Conservation (phyloP, 2,113 vertebrate genomes). For the Nothobranchius furzeri region DNA sequence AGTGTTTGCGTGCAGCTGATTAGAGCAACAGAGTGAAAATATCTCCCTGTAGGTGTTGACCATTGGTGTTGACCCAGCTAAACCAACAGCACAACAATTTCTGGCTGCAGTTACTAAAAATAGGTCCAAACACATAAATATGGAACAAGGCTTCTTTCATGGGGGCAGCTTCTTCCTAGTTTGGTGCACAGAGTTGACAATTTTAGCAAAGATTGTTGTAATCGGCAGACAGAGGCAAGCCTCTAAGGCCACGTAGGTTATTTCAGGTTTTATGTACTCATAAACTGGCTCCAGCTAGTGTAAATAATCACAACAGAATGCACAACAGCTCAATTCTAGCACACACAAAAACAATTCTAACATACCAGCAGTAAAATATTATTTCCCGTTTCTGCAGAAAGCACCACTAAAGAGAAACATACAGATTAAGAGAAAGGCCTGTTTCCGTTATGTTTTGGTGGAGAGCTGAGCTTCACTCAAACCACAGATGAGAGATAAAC, state of each 20-base stretch:
- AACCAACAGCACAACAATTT: constrained; percentile 63
- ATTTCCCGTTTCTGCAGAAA: no score
- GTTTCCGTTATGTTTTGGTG: no score
- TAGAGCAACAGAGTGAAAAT: constrained; percentile 59
- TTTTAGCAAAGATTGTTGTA: constrained; percentile 54
- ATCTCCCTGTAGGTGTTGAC: constrained; percentile 37
- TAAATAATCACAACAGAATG: no score
- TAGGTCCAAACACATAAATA: constrained; percentile 75
- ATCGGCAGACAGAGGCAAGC: constrained; percentile 15
- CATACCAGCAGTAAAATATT: no score
- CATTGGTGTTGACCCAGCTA: constrained; percentile 46
- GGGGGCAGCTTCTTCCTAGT: constrained; percentile 42
- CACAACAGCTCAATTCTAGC: no score
- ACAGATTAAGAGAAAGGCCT: no score
- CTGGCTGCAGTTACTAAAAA: constrained; percentile 62
- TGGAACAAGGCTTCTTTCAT: constrained; percentile 60
- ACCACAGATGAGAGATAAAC: no score
- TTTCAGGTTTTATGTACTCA: not conserved
- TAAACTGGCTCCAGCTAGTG: not conserved
- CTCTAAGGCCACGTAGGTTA: constrained; percentile 3
- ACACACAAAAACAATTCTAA: no score
- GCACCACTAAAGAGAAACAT: no score
- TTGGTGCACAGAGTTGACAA: constrained; percentile 46
- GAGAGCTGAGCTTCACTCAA: no score
- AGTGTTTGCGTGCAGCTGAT: constrained; percentile 51